Percentiles rank a stretch among this genome's conserved stretches.
These are phyloP conservation scores for Drosophila littoralis DNA, from an alignment of 1,140 invertebrate species.

Conservation along the genomic window DNA sequence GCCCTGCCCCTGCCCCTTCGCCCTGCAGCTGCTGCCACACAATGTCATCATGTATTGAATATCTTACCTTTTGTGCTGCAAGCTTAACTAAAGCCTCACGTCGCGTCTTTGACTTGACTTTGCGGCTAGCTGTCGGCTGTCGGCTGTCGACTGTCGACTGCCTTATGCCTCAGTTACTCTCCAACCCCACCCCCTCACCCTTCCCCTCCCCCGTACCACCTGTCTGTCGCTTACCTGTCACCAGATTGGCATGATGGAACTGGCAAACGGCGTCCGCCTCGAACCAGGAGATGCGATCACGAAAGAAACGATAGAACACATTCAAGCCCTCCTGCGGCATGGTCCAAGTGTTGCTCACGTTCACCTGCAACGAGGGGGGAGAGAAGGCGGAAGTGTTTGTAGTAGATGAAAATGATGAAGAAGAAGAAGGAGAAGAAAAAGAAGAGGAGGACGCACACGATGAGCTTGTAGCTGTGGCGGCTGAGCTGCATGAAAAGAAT, in stretches of 20 bases:
- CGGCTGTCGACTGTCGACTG: background rate
- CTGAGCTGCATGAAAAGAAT: conserved; percentile 16
- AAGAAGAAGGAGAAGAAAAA: background rate
- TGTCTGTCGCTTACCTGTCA: conserved; percentile 86
- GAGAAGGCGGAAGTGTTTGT: background rate
- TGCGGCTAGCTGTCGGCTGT: conserved; percentile 15
- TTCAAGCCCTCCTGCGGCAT: conserved; percentile 90
- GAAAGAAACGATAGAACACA: conserved; percentile 91
- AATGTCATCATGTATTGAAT: conserved; percentile 15
- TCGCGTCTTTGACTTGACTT: conserved; percentile 31
- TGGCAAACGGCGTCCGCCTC: conserved; percentile 91
- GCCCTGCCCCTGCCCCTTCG: too few species aligned
- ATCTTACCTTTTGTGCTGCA: background rate
- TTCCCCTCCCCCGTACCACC: background rate
- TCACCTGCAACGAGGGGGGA: conserved; percentile 86
- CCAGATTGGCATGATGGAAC: conserved; percentile 90
- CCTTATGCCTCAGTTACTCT: background rate
- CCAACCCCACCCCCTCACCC: background rate
- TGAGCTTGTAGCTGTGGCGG: background rate
- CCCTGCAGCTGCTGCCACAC: background rate
- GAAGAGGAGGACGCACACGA: background rate
- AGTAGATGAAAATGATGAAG: background rate
- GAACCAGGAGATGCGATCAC: conserved; percentile 91
- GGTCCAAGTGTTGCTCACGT: conserved; percentile 91
- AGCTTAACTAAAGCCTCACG: conserved; percentile 8